Conservation (phyloP, 2,113 vertebrate genomes). For the Caracal caracal region DNA sequence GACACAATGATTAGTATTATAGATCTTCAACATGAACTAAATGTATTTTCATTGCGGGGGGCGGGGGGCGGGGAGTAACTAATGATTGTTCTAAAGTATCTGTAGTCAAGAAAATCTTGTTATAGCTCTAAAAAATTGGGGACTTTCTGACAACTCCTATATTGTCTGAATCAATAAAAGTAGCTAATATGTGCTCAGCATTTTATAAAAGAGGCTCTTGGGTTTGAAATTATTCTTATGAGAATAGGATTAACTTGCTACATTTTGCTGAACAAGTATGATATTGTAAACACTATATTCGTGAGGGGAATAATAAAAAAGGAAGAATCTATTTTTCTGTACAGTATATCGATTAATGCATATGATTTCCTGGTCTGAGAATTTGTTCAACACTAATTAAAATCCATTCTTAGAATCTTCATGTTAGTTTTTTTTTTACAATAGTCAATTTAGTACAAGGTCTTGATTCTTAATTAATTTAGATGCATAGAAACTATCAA, state of each 20-base stretch:
- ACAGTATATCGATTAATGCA: slow-evolving; percentile 14
- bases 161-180: slow-evolving; percentile 74
- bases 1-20: slow-evolving; percentile 22
- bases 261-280: slow-evolving; percentile 61
- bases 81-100: slow-evolving; percentile 62
- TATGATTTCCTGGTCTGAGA: slow-evolving; percentile 46
- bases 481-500: not conserved
- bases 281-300: slow-evolving; percentile 42
- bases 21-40: slow-evolving; percentile 55
- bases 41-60: not conserved
- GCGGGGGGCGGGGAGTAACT: not conserved
- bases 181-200: slow-evolving; percentile 26
- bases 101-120: slow-evolving; percentile 54
- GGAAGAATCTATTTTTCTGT: slow-evolving; percentile 53
- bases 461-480: slow-evolving; percentile 4
- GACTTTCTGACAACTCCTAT: slow-evolving; percentile 61
- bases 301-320: slow-evolving; percentile 47
- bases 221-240: slow-evolving; percentile 55
- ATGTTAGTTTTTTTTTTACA: not conserved
- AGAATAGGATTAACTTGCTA: slow-evolving; percentile 57
- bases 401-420: slow-evolving; percentile 42
- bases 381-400: slow-evolving; percentile 68
- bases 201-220: slow-evolving; percentile 45
- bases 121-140: slow-evolving; percentile 54
- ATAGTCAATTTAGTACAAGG: slow-evolving; percentile 17